Percentiles rank a stretch among this genome's conserved stretches.
These are phyloP conservation scores for Peribatodes rhomboidaria DNA, from an alignment of 2,888 invertebrate species.

Conservation along the genomic window DNA sequence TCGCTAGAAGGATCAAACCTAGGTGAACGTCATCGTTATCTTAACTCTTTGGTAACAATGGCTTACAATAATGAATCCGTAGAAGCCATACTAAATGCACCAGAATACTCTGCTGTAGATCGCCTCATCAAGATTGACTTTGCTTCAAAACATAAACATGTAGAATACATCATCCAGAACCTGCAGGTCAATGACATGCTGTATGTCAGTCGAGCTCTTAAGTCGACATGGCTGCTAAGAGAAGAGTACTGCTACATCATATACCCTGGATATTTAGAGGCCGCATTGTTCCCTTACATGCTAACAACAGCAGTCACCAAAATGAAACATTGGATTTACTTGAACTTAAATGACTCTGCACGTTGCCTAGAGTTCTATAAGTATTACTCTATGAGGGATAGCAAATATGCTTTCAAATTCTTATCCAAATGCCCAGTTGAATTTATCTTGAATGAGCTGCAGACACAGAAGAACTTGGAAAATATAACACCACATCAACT, in stretches of 20 bases:
- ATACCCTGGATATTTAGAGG: conserved; percentile 44
- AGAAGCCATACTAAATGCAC: conserved; percentile 17
- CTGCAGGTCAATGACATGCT: conserved; percentile 48
- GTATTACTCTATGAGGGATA: conserved; percentile 56
- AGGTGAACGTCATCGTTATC: conserved; percentile 52
- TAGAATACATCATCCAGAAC: conserved; percentile 39
- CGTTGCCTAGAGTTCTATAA: conserved; percentile 65
- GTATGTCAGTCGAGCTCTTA: conserved; percentile 48
- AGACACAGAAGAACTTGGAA: conserved; percentile 46
- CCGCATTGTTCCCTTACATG: conserved; percentile 47
- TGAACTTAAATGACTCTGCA: conserved; percentile 49
- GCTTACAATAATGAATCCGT: conserved; percentile 20
- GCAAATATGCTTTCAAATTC: conserved; percentile 60
- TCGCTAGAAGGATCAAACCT: conserved; percentile 43
- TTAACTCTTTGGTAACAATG: conserved; percentile 42
- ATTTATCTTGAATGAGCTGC: conserved; percentile 55
- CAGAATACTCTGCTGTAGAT: conserved; percentile 42
- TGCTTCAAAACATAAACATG: conserved; percentile 41
- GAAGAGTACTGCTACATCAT: conserved; percentile 38
- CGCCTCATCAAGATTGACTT: conserved; percentile 49
- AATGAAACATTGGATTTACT: conserved; percentile 45
- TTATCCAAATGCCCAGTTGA: conserved; percentile 59
- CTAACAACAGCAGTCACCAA: conserved; percentile 46
- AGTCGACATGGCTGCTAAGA: conserved; percentile 47
- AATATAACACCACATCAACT: conserved; percentile 61